Evolutionary conservation across 2,113 vertebrate genomes (phyloP), one percentile per base, ranked within the genome.

Genomic region (Brachionichthys hirsutus): DNA sequence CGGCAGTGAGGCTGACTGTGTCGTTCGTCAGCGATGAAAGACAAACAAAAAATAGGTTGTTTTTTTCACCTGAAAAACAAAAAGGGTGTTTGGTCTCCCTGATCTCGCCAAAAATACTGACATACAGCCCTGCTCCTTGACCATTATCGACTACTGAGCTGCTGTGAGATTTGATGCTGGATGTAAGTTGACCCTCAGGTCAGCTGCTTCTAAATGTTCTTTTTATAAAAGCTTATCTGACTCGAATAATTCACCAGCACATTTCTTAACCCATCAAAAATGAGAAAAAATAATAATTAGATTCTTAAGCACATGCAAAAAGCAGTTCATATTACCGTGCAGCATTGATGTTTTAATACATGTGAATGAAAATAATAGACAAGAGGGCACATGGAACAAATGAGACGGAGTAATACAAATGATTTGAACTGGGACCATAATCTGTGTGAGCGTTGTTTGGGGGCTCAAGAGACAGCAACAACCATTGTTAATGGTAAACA

Each of bases 401-500:
- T 67, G 67, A 22, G 68, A 49, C 66, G 76, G 78, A 73, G 19
- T 67, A 64, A 81, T 86, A 89, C 83, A 87, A 86, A 84, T 85
- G 76, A 67, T 67, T 59, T 85, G 81, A 87, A 78, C 73, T 73
- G 57, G 79, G 60, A 40, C 58, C 67, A 42, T 78, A 82, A 85
- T 84, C 73, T 82, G 49, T 74, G 75, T 56, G 58, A 67, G 73
- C 65, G 66, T 63, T 73, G 75, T 54, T 76, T 34, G 65, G 65
- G 63, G 48, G 50, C 71, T 52, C 63, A 54, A 22, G 69, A 79
- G 75, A 84, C 66, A 75, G 70, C 70, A 82, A 84, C 79, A 81
- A 81, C 75, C 76, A 84, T 82, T 87, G 79, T 83, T 74, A 88
- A 87, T 86, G 77, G 82, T 85, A 85, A 88, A 85, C 83, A 84